phyloP scores from a whole-genome alignment of 2,888 invertebrate species.

The Morinoia aosen region DNA sequence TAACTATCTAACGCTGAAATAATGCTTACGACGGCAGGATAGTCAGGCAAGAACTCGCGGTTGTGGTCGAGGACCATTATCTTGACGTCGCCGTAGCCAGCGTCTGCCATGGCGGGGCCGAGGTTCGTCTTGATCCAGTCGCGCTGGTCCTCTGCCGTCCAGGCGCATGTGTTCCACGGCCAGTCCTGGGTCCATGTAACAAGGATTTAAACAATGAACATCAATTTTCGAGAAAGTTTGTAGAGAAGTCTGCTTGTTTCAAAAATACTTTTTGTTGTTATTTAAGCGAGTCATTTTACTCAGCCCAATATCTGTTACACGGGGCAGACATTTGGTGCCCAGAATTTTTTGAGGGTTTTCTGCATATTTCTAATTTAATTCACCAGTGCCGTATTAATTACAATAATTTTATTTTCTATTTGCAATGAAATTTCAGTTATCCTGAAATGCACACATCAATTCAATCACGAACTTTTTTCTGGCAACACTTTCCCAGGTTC shows the following conservation, averaged over 20 bases:
- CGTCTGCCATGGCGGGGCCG: conserved; percentile 80
- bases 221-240: background rate
- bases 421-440: too few relatives aligned
- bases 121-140: conserved; percentile 82
- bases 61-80: conserved; percentile 85
- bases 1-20: too few relatives aligned
- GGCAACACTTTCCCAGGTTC: too few relatives aligned
- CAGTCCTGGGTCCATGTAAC: conserved; percentile 72
- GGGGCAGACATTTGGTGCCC: too few relatives aligned
- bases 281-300: background rate
- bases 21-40: conserved; percentile 73
- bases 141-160: conserved; percentile 78
- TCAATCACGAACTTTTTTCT: too few relatives aligned
- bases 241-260: background rate
- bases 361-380: too few relatives aligned
- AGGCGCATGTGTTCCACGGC: conserved; percentile 83
- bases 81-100: conserved; percentile 76
- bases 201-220: conserved; percentile 66
- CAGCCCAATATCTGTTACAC: too few relatives aligned
- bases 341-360: too few relatives aligned
- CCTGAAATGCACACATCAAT: too few relatives aligned
- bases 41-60: conserved; percentile 78
- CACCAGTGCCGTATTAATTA: too few relatives aligned
- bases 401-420: too few relatives aligned
- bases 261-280: background rate